Conservation (phyloP, 2,113 vertebrate genomes). For the Podarcis raffonei region DNA sequence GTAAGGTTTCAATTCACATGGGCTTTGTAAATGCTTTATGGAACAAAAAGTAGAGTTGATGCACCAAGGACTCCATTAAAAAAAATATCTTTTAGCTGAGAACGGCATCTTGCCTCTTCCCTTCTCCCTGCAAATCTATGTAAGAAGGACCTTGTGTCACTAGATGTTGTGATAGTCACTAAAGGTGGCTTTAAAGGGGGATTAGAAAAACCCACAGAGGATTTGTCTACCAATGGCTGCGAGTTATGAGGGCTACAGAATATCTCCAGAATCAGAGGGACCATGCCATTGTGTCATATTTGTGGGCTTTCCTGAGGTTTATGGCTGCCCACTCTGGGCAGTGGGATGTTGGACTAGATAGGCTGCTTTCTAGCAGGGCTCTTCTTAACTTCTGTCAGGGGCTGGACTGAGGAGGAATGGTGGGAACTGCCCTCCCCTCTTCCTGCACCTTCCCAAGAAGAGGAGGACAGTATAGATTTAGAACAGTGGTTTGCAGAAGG, state of each 20-base stretch:
- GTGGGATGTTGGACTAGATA: not conserved
- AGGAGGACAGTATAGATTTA: too few species aligned
- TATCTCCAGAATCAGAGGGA: not conserved
- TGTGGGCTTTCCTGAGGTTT: not conserved
- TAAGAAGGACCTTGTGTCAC: not conserved
- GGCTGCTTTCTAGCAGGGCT: not conserved
- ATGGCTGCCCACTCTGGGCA: not conserved
- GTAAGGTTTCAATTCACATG: conserved; percentile 50
- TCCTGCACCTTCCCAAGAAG: too few species aligned
- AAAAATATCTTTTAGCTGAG: conserved; percentile 20
- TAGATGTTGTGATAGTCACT: not conserved
- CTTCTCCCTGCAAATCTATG: not conserved
- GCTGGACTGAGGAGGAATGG: too few species aligned
- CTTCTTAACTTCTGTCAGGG: not conserved
- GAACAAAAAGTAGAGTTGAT: conserved; percentile 42
- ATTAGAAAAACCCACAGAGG: not conserved
- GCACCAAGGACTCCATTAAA: conserved; percentile 29
- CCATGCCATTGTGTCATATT: not conserved
- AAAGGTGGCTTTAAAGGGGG: not conserved
- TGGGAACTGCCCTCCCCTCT: too few species aligned
- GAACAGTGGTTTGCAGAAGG: too few species aligned
- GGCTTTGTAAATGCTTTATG: conserved; percentile 58
- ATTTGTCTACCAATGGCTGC: not conserved
- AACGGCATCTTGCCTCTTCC: not conserved
- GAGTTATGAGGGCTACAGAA: not conserved